Evolutionary conservation across 2,888 invertebrate species (phyloP), one percentile per base, ranked within the genome.

Genomic region (Quadroppia sp.): DNA sequence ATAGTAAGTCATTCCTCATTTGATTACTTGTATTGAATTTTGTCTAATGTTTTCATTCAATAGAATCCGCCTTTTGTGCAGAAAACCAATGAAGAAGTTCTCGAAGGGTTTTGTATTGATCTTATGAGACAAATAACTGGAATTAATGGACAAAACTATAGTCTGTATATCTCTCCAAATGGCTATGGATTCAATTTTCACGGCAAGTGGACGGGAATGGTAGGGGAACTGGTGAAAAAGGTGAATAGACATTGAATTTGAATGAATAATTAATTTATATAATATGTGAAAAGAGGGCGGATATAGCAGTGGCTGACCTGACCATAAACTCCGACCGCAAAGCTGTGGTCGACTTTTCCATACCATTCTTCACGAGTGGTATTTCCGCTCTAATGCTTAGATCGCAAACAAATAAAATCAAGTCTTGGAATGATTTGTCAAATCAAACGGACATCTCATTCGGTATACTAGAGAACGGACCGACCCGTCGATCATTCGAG

Each of bases 121-220:
- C 40, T 64, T n/a, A 20, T 64, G 64, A 36, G 20, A 64, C 20
- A 64, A 11, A 64, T 64, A 11, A 64, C 40, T 2, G 9, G 40
- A 1, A 40, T 64, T 2, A 64, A 17, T 64, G 64, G 64, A 30
- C 40, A 64, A 11, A n/a, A 64, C 32, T 64, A 64, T 64, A 40
- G 40, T 20, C 17, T 64, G 13, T 40, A 64, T 23, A 9, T 64
- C 1, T 64, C 64, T 2, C 64, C 64, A 23, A 64, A 36, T 23
- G 64, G 64, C 3, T 64, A 64, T 64, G 64, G 64, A 1, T 64
- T 64, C 13, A 64, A 64, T 64, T 64, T 64, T 64, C 64, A 64
- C 15, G 64, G 64, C 17, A 64, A 64, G 40, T 64, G 64, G 64
- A 64, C 64, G 17, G 64, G 64, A 36, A 64, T 64, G 64, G 64